phyloP scores from a whole-genome alignment of 2,797 vertebrate genomes.

The Ptychadena robeensis region DNA sequence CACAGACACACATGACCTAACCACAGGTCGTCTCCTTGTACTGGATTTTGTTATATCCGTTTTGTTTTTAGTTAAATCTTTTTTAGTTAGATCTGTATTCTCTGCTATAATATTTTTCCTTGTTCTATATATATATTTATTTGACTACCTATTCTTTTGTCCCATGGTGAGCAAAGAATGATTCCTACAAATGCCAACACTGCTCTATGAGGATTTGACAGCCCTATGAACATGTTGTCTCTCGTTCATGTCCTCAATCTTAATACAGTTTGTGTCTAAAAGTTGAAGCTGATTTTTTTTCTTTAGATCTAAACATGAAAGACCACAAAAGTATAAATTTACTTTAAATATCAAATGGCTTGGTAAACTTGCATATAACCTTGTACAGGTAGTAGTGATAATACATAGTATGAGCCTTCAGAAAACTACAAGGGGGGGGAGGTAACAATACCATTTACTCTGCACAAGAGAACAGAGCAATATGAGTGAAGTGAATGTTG shows the following conservation, averaged over 20 bases:
- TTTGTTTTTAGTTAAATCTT: background rate
- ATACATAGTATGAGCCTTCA: too few species aligned
- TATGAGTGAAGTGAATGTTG: too few species aligned
- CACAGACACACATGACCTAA: too few species aligned
- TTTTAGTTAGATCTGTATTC: background rate
- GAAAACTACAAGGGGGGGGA: too few species aligned
- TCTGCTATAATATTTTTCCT: background rate
- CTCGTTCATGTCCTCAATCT: background rate
- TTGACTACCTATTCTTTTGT: background rate
- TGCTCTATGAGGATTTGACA: background rate
- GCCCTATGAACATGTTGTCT: background rate
- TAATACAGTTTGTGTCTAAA: background rate
- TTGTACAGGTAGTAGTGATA: background rate
- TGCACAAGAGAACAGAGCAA: too few species aligned
- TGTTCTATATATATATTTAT: background rate
- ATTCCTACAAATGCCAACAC: background rate
- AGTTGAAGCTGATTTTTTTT: background rate
- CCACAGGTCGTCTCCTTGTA: too few species aligned
- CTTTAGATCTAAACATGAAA: background rate
- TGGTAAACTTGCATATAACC: background rate
- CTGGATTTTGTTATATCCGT: background rate
- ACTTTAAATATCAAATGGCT: background rate
- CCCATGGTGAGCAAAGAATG: background rate
- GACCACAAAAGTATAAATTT: background rate
- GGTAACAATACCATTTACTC: too few species aligned